These are phyloP conservation scores for Cyprinodon variegatus DNA, from an alignment of 2,113 vertebrate species.

Conservation along the genomic window DNA sequence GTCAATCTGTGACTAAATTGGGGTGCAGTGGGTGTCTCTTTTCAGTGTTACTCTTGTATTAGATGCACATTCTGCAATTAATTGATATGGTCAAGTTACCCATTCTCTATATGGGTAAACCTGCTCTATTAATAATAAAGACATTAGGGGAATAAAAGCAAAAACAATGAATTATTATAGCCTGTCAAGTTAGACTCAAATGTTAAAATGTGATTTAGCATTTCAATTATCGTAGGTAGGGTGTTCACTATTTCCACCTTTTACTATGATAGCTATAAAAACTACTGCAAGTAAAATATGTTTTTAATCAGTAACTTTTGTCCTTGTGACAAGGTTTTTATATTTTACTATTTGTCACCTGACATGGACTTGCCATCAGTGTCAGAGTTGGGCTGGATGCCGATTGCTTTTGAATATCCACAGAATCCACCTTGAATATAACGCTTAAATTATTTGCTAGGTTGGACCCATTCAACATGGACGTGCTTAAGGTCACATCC, in stretches of 20 bases:
- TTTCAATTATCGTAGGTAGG: neutral
- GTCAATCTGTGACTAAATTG: neutral
- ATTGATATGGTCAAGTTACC: neutral
- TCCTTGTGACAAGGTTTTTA: too few relatives aligned
- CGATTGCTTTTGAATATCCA: too few relatives aligned
- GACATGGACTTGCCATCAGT: too few relatives aligned
- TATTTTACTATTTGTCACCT: too few relatives aligned
- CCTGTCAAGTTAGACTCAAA: neutral
- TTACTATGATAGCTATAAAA: neutral
- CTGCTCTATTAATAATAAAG: neutral
- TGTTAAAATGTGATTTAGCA: neutral
- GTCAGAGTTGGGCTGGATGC: too few relatives aligned
- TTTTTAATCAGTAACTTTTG: too few relatives aligned
- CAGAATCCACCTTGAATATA: too few relatives aligned
- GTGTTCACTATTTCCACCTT: neutral
- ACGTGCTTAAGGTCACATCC: too few relatives aligned
- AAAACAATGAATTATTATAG: neutral
- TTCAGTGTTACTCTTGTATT: neutral
- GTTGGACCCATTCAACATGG: too few relatives aligned
- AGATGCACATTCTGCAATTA: neutral
- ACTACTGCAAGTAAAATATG: neutral
- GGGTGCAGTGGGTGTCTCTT: neutral
- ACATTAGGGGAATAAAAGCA: neutral
- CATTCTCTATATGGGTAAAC: neutral
- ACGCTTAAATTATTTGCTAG: too few relatives aligned